Evolutionary conservation across 2,113 vertebrate species (phyloP).

Genomic region (Calcarius ornatus): DNA sequence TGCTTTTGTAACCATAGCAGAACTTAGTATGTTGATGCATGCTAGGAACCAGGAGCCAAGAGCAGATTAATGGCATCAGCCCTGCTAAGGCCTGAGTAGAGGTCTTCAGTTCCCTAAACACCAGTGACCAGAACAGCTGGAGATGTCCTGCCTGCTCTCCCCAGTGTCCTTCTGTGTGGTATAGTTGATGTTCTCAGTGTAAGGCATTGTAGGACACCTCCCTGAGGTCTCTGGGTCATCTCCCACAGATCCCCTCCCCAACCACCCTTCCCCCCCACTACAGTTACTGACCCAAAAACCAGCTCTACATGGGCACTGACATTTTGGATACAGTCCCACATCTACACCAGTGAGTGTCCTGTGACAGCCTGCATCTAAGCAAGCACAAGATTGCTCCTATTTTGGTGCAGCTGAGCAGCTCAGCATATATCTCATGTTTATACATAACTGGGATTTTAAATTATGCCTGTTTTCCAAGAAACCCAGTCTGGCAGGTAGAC

Average conservation of each 20-base stretch:
- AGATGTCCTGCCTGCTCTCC: background rate
- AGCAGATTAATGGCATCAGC: background rate
- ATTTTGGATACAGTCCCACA: background rate
- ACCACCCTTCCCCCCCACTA: fast-evolving
- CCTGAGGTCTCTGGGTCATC: background rate
- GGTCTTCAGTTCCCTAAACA: background rate
- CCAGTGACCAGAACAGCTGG: background rate
- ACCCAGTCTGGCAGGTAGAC: background rate
- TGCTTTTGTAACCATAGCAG: background rate
- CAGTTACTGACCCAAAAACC: background rate
- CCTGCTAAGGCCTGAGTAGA: background rate
- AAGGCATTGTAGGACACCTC: background rate
- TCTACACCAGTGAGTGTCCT: background rate
- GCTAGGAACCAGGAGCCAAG: background rate
- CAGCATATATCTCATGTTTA: background rate
- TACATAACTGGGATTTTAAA: background rate
- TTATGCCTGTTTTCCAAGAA: background rate
- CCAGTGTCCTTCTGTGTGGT: background rate
- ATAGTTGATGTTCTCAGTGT: background rate
- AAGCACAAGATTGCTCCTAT: background rate
- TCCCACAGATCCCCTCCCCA: background rate
- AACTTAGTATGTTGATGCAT: background rate
- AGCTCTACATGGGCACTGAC: fast-evolving
- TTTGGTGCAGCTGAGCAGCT: background rate
- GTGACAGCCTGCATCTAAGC: background rate